Base-by-base conservation (phyloP, 2,888 invertebrate species). In the Andrena hattorfiana region DNA sequence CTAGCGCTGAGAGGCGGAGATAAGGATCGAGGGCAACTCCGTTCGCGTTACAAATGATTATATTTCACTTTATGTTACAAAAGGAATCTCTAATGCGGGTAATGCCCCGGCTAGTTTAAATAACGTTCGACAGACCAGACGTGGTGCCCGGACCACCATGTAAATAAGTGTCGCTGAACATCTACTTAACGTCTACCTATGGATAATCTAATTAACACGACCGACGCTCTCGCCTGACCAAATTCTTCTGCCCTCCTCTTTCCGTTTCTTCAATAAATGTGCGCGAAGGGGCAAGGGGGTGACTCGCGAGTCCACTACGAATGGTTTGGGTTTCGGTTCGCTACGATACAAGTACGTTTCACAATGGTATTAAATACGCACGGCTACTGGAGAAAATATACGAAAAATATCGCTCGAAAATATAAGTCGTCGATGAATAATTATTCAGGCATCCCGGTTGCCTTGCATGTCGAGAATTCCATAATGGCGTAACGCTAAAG, bases 31-130 rank as follows among this genome's bases (percentile, higher is more conserved):
- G n/a, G 26, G 42, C 5, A 48, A 59, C 32, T 48, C n/a, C 8
- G 8, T 16, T 78, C 72, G 69, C 88, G 90, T 92, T 92, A 92
- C 90, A 92, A 92, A 93, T 91, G 92, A 86, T 92, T 93, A 92
- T 92, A 91, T 92, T 89, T 92, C 83, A 84, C 66, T 91, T 90
- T 90, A 91, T 91, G 80, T 92, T 92, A 92, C 92, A 93, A 93
- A 93, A 92, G 85, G 88, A 91, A 91, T 89, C 59, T 80, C 81
- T 84, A 85, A 83, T 84, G 77, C 80, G 85, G 87, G 81, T 86
- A 89, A 72, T 80, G 75, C 84, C 77, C 81, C 79, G 62, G 54
- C 48, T 81, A 75, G 72, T 86, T 87, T 68, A 78, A 42, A 81
- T 83, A 85, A 85, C 77, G 77, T 80, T 72, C 66, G 77, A 76